A percentile compares a stretch with the other conserved stretches of the same genome.
phyloP scores from a whole-genome alignment of 2,797 vertebrate genomes.

The Clamator glandarius region DNA sequence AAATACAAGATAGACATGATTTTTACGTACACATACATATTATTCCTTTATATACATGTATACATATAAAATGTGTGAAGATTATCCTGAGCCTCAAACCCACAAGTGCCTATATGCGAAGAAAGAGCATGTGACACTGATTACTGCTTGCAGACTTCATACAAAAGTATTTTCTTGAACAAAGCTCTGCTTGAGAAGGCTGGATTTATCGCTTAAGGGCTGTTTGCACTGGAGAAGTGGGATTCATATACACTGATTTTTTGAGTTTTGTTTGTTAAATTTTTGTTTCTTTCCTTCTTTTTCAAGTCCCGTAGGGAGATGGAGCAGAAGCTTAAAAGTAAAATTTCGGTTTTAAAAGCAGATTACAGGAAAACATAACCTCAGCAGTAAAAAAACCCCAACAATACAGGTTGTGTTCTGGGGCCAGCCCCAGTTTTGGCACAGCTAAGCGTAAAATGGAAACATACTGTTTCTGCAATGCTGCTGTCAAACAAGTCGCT shows the following conservation, averaged over 20 bases:
- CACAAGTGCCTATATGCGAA: neutral
- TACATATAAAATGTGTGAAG: neutral
- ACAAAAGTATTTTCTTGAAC: neutral
- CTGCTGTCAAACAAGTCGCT: slow-evolving; percentile 25
- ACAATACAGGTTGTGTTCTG: slow-evolving; percentile 5
- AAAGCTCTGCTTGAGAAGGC: neutral
- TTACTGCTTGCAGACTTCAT: neutral
- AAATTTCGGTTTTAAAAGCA: neutral
- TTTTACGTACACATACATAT: neutral
- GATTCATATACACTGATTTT: neutral
- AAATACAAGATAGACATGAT: neutral
- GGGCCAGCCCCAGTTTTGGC: neutral
- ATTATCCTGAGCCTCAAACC: neutral
- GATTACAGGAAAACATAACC: neutral
- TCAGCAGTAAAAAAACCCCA: neutral
- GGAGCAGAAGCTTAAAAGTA: neutral
- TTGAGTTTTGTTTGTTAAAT: rapidly evolving
- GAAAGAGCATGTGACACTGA: neutral
- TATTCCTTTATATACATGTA: neutral
- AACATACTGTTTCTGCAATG: slow-evolving; percentile 18
- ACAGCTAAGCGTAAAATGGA: neutral
- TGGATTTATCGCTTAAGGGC: neutral
- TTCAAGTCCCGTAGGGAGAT: neutral
- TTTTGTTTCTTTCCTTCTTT: neutral
- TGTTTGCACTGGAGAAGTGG: neutral